Percentiles rank a stretch among this genome's conserved stretches.
Conservation (phyloP, 2,888 invertebrate genomes). For the Eubasilissa splendida region DNA sequence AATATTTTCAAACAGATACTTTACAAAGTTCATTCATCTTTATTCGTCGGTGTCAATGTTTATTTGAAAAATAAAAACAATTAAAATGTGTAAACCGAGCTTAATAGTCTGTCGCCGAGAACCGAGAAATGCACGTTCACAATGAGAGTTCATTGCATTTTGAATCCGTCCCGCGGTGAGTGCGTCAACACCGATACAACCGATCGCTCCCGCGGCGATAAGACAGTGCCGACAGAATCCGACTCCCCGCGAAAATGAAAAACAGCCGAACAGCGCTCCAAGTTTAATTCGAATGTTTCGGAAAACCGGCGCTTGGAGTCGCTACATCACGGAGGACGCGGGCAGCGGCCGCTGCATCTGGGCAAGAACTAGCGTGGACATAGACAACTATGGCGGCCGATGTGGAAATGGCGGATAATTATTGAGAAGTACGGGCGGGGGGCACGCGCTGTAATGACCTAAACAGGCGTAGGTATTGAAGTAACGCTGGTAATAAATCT, state of each 20-base stretch:
- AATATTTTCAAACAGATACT: not conserved
- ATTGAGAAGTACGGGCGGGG: constrained; percentile 18
- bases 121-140: too few species aligned
- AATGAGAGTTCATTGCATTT: too few species aligned
- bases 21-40: too few species aligned
- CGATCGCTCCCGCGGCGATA: constrained; percentile 32
- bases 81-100: too few species aligned
- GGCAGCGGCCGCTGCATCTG: constrained; percentile 10
- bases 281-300: not conserved
- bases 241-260: constrained; percentile 19
- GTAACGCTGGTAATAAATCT: not conserved
- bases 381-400: not conserved
- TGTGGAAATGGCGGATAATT: constrained; percentile 27
- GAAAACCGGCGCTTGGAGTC: constrained; percentile 31
- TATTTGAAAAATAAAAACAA: too few species aligned
- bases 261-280: not conserved
- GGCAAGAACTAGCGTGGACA: not conserved
- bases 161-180: not conserved
- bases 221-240: constrained; percentile 5
- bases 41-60: too few species aligned
- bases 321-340: constrained; percentile 5
- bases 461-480: constrained; percentile 15
- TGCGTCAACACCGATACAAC: not conserved
- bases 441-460: constrained; percentile 2
- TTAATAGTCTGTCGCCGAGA: too few species aligned